A percentile compares a stretch with the other conserved stretches of the same genome.
These are phyloP conservation scores for Coregonus clupeaformis DNA, from an alignment of 2,113 vertebrate genomes.

Conservation along the genomic window DNA sequence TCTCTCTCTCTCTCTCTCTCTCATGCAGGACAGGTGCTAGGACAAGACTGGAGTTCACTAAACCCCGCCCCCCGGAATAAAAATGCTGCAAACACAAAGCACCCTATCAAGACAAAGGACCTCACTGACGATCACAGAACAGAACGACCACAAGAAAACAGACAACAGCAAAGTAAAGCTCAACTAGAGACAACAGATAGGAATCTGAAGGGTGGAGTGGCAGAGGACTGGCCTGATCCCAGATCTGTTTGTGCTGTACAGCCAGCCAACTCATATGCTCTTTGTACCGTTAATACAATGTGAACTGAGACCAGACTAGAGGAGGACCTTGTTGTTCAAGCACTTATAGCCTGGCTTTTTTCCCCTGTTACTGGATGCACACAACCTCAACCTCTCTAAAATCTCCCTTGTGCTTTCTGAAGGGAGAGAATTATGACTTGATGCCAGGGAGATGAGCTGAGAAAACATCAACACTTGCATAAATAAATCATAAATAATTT, in stretches of 20 bases:
- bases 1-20: neutral
- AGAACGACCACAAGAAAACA: slow-evolving; percentile 55
- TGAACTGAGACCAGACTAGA: neutral
- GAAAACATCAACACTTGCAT: slow-evolving; percentile 52
- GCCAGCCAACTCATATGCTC: too few species aligned
- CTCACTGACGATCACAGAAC: slow-evolving; percentile 51
- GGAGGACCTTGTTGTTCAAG: slow-evolving; percentile 39
- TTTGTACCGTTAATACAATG: too few species aligned
- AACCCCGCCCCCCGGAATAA: slow-evolving; percentile 13
- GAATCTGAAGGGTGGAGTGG: too few species aligned
- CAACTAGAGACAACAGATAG: neutral
- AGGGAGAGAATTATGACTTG: slow-evolving; percentile 66
- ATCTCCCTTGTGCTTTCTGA: slow-evolving; percentile 48
- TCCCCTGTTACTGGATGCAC: slow-evolving; percentile 24
- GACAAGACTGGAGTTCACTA: slow-evolving; percentile 18
- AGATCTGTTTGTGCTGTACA: slow-evolving; percentile 1
- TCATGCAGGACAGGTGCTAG: slow-evolving; percentile 32
- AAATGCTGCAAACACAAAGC: slow-evolving; percentile 7
- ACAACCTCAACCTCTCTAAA: slow-evolving; percentile 46
- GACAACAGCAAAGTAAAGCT: slow-evolving; percentile 57
- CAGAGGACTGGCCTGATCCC: too few species aligned
- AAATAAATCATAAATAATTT: slow-evolving; percentile 77
- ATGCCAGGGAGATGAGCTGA: slow-evolving; percentile 49
- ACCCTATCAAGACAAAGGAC: slow-evolving; percentile 42
- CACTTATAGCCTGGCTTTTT: slow-evolving; percentile 8